A percentile compares a stretch with the other conserved stretches of the same genome.
Conservation (phyloP, 2,888 invertebrate species). For the Hetaerina titia region DNA sequence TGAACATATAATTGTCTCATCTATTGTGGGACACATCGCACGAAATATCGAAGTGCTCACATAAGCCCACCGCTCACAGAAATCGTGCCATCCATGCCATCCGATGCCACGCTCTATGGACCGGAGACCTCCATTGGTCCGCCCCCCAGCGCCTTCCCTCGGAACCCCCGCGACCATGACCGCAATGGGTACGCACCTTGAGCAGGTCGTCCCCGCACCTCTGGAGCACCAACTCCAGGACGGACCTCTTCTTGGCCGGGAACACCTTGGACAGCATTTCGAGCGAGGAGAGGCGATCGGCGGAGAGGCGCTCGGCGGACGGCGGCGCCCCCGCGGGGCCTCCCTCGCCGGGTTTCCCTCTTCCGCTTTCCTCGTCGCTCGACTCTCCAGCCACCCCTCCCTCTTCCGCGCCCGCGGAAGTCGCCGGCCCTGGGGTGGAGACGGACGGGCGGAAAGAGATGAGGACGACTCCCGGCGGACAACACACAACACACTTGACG, state of each 20-base stretch:
- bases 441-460: conserved; percentile 68
- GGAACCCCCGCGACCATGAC: too few species aligned
- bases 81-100: too few species aligned
- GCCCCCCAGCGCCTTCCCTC: too few species aligned
- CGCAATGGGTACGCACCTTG: conserved; percentile 81
- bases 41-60: too few species aligned
- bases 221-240: conserved; percentile 93
- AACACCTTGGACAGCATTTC: conserved; percentile 94
- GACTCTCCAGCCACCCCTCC: conserved; percentile 5
- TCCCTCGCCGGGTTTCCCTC: conserved; percentile 10
- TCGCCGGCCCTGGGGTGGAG: conserved; percentile 68
- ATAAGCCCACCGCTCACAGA: too few species aligned
- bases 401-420: conserved; percentile 25
- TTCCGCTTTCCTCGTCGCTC: background rate
- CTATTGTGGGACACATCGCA: too few species aligned
- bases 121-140: too few species aligned
- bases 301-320: conserved; percentile 33
- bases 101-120: too few species aligned
- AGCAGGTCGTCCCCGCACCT: conserved; percentile 95
- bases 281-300: conserved; percentile 78
- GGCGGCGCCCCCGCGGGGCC: background rate
- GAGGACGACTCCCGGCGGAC: too few species aligned
- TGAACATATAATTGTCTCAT: too few species aligned
- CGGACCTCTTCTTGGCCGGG: conserved; percentile 92
- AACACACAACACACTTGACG: too few species aligned